Conservation (phyloP, 53 echinoderm and acorn worm genomes). For the Zoroaster sp. region DNA sequence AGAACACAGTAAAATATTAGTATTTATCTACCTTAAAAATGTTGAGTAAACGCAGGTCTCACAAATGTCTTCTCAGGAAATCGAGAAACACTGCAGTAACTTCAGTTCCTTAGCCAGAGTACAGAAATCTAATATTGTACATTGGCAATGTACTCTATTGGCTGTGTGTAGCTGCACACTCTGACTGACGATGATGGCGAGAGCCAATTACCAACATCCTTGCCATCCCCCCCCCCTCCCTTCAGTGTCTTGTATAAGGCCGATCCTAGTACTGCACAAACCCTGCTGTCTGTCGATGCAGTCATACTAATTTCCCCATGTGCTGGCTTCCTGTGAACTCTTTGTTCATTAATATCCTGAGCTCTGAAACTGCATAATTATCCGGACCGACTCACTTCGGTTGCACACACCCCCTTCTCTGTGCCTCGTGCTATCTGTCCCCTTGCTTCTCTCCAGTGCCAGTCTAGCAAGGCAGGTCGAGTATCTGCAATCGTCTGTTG, state of each 20-base stretch:
- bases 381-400: conserved; percentile 18
- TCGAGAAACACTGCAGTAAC: not conserved
- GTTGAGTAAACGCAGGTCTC: not conserved
- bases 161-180: not conserved
- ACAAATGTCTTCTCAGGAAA: not conserved
- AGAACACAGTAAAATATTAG: not conserved
- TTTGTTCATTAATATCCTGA: conserved; percentile 55
- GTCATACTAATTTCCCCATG: conserved; percentile 16
- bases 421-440: not conserved
- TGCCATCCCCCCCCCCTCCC: not conserved
- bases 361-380: conserved; percentile 1
- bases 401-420: not conserved
- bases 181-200: not conserved
- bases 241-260: not conserved
- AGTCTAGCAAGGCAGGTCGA: not conserved
- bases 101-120: not conserved
- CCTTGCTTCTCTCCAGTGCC: not conserved
- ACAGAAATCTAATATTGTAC: conserved; percentile 6
- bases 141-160: not conserved
- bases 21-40: not conserved
- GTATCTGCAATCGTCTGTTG: not conserved
- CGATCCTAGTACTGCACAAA: not conserved
- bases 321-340: conserved; percentile 8
- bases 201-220: conserved; percentile 33
- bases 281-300: not conserved